Conservation (phyloP, 2,888 invertebrate genomes). For the Phengaris alcon region DNA sequence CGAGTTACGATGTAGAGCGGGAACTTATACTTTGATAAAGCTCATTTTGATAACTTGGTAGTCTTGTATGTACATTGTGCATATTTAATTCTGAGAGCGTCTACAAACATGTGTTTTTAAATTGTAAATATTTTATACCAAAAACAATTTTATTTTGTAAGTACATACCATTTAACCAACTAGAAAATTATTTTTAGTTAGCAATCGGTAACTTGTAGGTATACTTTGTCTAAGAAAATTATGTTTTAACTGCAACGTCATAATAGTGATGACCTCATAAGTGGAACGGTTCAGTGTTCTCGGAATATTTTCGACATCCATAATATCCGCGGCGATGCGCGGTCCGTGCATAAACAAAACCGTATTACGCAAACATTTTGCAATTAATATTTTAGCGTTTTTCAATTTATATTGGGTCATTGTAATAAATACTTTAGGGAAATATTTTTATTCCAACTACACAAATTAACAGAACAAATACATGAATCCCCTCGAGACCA, state of each 20-base stretch:
- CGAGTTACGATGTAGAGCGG: neutral
- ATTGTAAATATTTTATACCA: no score
- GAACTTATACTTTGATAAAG: no score
- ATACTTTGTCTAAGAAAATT: neutral
- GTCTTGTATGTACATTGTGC: no score
- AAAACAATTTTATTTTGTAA: no score
- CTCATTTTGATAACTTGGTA: no score
- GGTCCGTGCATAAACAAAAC: constrained; percentile 35
- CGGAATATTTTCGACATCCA: constrained; percentile 2
- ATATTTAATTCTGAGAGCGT: no score
- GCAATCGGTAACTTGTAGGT: no score
- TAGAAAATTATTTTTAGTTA: no score
- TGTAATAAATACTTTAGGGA: constrained; percentile 31
- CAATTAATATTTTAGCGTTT: constrained; percentile 36
- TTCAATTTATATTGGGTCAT: constrained; percentile 37
- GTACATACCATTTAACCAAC: no score
- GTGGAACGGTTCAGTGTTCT: neutral
- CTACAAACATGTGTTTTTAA: no score
- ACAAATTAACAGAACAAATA: constrained; percentile 32
- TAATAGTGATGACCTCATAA: neutral
- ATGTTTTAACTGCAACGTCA: neutral
- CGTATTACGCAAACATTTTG: constrained; percentile 36
- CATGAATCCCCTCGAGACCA: constrained; percentile 38
- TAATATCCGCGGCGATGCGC: neutral
- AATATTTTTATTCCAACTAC: constrained; percentile 34